A percentile compares a stretch with the other conserved stretches of the same genome.
Evolutionary conservation across 1,140 invertebrate species (phyloP).

Genomic region (Brachionus calyciflorus): DNA sequence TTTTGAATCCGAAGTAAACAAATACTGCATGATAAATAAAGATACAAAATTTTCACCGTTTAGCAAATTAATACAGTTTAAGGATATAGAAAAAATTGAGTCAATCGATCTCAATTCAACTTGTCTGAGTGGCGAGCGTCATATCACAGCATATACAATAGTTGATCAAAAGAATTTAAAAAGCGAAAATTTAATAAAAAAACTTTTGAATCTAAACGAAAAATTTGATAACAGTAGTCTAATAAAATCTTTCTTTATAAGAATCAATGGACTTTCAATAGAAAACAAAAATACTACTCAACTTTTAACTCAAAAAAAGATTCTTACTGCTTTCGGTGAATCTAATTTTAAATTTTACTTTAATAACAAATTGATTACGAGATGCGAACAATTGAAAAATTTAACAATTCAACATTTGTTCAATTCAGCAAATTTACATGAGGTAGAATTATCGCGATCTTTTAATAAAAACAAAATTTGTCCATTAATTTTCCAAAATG

Average conservation of each 20-base stretch:
- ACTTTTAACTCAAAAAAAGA: neutral
- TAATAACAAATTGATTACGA: neutral
- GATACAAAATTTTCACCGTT: neutral
- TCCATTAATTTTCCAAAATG: neutral
- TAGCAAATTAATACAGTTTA: neutral
- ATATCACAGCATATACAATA: neutral
- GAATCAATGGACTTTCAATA: neutral
- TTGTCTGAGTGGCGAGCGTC: neutral
- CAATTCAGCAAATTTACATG: neutral
- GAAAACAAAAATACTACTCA: neutral
- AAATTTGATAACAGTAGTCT: neutral
- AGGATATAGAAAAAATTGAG: neutral
- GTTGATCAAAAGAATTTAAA: neutral
- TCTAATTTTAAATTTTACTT: neutral
- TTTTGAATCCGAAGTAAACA: neutral
- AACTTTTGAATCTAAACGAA: neutral
- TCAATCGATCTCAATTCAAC: neutral
- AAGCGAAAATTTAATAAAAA: neutral
- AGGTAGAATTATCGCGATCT: neutral
- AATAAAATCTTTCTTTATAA: neutral
- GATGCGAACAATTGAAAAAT: neutral
- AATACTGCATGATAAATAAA: neutral
- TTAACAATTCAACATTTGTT: neutral
- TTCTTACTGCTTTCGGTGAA: neutral
- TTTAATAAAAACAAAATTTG: neutral